Base-by-base conservation (phyloP, 1,140 invertebrate species). In the Triops cancriformis region DNA sequence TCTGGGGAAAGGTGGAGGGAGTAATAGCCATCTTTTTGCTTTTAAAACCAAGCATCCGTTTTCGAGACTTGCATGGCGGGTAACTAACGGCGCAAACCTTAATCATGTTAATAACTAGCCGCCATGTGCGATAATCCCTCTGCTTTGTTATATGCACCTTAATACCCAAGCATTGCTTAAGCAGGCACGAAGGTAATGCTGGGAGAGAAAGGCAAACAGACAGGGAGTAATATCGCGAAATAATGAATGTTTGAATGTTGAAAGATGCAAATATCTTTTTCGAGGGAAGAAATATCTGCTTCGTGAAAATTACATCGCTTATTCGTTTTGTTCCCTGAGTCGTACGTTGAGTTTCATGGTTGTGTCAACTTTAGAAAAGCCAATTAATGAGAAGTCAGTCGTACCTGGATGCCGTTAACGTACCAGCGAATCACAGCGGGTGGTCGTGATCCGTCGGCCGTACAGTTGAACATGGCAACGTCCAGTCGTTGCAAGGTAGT, bases 351-450 rank as follows among this genome's bases (percentile, higher is more conserved):
- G 31, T 23, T 64, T 64, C 51, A 64, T 64, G 10, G 6, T 6
- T 6, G n/a, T 23, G 51, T 23, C 14, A 23, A 64, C 31, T 37
- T 37, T 2, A 7, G 51, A n/a, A 64, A 7, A 64, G 18, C 18
- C 10, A 6, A 2, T 64, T 18, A 64, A n/a, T 64, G 6, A 23
- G 18, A 64, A 64, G 0, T 26, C n/a, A 0, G 1, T n/a, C 11
- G 10, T 77, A 77, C 76, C 76, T 77, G 76, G 27, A 77, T 14
- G 12, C 41, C 28, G 73, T 78, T 78, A 72, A 78, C 41, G 77
- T 74, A 31, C 77, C 77, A 78, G 5, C 73, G 77, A 27, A 78
- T 78, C 14, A 43, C 27, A 14, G 77, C 77, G 23, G 77, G 41
- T n/a, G 77, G 77, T 42, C 77, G 72, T 23, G 77, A 78, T n/a